Evolutionary conservation across 2,888 invertebrate species (phyloP).

Genomic region (Drosophila monieri): DNA sequence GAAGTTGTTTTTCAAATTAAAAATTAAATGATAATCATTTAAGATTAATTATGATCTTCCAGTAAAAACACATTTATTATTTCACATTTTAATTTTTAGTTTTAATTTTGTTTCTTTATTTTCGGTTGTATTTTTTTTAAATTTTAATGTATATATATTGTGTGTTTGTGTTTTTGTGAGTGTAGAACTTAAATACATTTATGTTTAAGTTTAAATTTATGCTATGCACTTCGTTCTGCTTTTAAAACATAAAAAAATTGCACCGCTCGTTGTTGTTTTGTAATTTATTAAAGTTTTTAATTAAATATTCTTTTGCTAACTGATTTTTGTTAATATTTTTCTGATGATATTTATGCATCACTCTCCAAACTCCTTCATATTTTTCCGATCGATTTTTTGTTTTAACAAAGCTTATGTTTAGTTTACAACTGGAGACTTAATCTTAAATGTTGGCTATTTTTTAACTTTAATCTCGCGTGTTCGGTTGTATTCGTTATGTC

Average conservation of each 20-base stretch:
- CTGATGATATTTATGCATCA: slow-evolving; percentile 7
- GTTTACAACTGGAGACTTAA: slow-evolving; percentile 74
- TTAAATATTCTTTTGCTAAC: slow-evolving; percentile 20
- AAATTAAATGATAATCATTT: neutral
- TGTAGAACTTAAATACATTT: slow-evolving; percentile 78
- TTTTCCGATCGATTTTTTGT: slow-evolving; percentile 5
- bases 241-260: slow-evolving; percentile 79
- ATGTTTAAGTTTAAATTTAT: slow-evolving; percentile 65
- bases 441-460: slow-evolving; percentile 74
- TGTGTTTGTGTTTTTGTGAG: slow-evolving; percentile 15
- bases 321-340: slow-evolving; percentile 13
- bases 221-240: slow-evolving; percentile 76
- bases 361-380: neutral
- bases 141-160: slow-evolving; percentile 41
- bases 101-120: slow-evolving; percentile 30
- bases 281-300: slow-evolving; percentile 15
- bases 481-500: slow-evolving; percentile 28
- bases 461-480: slow-evolving; percentile 77
- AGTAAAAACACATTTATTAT: slow-evolving; percentile 58
- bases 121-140: slow-evolving; percentile 41
- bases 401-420: slow-evolving; percentile 69
- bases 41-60: no score
- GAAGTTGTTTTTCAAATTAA: no score
- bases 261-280: slow-evolving; percentile 79
- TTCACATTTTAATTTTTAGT: slow-evolving; percentile 34